These are phyloP conservation scores for Cephus sareptanus DNA, from an alignment of 2,888 invertebrate species.

Conservation along the genomic window DNA sequence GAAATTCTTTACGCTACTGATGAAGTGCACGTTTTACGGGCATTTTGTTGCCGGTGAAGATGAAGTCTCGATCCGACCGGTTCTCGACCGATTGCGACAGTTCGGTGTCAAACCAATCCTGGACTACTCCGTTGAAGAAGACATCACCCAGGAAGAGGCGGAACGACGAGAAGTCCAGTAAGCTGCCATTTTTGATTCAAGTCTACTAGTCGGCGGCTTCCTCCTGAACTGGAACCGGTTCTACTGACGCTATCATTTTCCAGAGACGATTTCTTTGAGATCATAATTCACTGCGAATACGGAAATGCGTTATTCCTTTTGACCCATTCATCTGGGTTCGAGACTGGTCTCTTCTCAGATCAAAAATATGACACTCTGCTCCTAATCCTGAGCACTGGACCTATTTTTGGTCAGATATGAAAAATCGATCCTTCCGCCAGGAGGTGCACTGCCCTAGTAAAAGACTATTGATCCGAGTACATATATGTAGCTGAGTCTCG, in stretches of 20 bases:
- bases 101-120: conserved; percentile 99
- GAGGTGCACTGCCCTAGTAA: not conserved
- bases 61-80: conserved; percentile 86
- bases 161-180: conserved; percentile 95
- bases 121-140: conserved; percentile 98
- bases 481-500: not conserved
- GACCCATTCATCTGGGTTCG: not conserved
- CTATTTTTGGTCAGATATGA: not conserved
- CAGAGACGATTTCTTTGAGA: not conserved
- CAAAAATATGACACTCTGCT: not conserved
- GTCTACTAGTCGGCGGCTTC: not conserved
- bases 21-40: conserved; percentile 97
- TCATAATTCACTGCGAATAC: not conserved
- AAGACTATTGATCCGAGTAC: not conserved
- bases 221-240: not conserved
- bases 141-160: conserved; percentile 92
- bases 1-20: conserved; percentile 81
- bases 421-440: not conserved
- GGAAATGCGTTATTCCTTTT: not conserved
- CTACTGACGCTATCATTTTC: not conserved
- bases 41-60: conserved; percentile 99
- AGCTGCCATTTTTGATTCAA: conserved; percentile 56
- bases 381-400: not conserved
- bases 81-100: conserved; percentile 84
- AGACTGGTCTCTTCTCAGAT: not conserved